Conservation (phyloP, 2,113 vertebrate genomes). For the Empidonax alnorum region DNA sequence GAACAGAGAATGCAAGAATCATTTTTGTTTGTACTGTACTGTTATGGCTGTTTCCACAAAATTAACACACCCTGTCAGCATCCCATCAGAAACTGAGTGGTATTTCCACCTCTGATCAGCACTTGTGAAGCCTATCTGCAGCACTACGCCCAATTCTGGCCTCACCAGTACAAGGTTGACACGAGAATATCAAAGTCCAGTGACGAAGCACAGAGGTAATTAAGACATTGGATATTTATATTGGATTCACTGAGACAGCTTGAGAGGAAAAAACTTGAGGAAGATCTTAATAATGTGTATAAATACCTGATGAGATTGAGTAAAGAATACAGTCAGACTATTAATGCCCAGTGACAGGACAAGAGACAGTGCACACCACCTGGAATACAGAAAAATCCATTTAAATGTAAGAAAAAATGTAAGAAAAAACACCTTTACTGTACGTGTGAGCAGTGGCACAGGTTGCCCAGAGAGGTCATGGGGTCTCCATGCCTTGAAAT, state of each 20-base stretch:
- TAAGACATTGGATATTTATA: neutral
- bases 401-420: neutral
- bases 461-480: neutral
- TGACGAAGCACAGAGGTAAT: neutral
- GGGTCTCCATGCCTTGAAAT: neutral
- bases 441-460: neutral
- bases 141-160: neutral
- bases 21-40: neutral
- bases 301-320: neutral
- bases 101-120: neutral
- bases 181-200: neutral
- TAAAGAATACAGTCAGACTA: neutral
- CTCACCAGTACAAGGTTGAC: neutral
- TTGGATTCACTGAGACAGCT: neutral
- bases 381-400: neutral
- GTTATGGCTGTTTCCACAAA: neutral
- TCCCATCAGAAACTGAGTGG: neutral
- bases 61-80: neutral
- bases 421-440: neutral
- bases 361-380: neutral
- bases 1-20: rapidly evolving
- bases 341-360: neutral
- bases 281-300: neutral
- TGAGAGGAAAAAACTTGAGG: neutral
- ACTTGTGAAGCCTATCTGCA: neutral